phyloP scores from a whole-genome alignment of 2,797 vertebrate genomes.

The Lerista edwardsae region DNA sequence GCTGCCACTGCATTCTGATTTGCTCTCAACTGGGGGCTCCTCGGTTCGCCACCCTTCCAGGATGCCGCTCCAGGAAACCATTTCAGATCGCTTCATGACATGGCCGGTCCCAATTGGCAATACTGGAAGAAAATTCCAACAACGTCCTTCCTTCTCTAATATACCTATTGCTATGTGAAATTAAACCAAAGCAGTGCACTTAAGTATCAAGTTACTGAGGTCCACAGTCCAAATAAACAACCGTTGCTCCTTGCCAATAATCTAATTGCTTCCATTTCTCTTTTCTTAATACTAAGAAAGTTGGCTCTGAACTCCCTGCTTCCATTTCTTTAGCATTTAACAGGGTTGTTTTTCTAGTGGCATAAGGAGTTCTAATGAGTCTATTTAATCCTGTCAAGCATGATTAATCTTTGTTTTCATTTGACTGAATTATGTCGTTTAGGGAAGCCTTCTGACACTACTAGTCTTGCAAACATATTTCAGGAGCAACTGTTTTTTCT shows the following conservation, averaged over 20 bases:
- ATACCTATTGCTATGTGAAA: neutral
- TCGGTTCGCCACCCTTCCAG: too few species aligned
- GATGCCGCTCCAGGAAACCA: too few species aligned
- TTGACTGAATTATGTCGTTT: constrained; percentile 4
- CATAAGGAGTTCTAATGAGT: constrained; percentile 10
- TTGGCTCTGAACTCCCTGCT: neutral
- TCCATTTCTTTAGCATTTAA: neutral
- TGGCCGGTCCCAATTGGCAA: neutral
- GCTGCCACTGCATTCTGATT: too few species aligned
- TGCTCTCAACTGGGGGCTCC: too few species aligned
- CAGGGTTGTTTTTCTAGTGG: constrained; percentile 15
- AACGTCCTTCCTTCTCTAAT: neutral
- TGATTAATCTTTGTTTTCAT: constrained; percentile 42
- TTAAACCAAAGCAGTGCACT: neutral
- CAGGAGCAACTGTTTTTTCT: neutral
- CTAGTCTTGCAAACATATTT: neutral
- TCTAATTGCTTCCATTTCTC: constrained; percentile 15
- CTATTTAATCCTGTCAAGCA: constrained; percentile 10
- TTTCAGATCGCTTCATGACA: too few species aligned
- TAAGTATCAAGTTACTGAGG: constrained; percentile 11
- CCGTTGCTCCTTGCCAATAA: neutral
- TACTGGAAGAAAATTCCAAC: neutral
- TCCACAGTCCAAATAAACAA: neutral
- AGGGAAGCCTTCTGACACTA: neutral
- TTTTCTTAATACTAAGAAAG: neutral